A percentile compares a stretch with the other conserved stretches of the same genome.
Evolutionary conservation across 2,888 invertebrate species (phyloP).

Genomic region (Sclerodermus sp.): DNA sequence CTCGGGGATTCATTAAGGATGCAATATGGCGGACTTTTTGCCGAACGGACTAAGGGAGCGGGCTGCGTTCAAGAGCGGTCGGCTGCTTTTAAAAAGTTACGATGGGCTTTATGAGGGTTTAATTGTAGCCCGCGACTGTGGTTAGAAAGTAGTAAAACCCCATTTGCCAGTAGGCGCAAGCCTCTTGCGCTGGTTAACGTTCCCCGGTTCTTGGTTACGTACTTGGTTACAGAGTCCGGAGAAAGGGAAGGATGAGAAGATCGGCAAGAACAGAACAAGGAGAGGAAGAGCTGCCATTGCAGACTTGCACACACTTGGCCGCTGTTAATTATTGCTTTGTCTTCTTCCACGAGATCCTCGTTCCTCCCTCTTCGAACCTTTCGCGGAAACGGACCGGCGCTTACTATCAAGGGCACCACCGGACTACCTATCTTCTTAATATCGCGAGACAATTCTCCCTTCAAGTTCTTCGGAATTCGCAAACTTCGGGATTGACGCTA

Average conservation of each 20-base stretch:
- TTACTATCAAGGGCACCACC: no score
- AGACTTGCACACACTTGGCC: conserved; percentile 23
- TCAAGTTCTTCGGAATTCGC: no score
- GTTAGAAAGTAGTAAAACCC: conserved; percentile 54
- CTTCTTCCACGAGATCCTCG: no score
- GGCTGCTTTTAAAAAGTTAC: conserved; percentile 48
- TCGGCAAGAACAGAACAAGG: conserved; percentile 9
- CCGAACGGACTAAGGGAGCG: conserved; percentile 17
- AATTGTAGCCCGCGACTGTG: conserved; percentile 53
- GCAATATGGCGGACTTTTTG: conserved; percentile 42
- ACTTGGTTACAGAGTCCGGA: neutral
- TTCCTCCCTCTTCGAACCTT: no score
- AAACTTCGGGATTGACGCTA: no score
- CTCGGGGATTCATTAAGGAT: conserved; percentile 43
- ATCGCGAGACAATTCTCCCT: no score
- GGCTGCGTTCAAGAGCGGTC: conserved; percentile 24
- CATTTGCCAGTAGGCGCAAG: conserved; percentile 26
- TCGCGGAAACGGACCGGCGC: no score
- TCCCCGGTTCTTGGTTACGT: no score
- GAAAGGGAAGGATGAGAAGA: neutral
- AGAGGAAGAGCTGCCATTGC: conserved; percentile 16
- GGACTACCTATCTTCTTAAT: no score
- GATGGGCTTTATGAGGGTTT: conserved; percentile 52
- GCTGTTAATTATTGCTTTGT: conserved; percentile 38
- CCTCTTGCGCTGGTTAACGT: conserved; percentile 29